These are phyloP conservation scores for Abrostola tripartita DNA, from an alignment of 2,888 invertebrate species.

Conservation along the genomic window DNA sequence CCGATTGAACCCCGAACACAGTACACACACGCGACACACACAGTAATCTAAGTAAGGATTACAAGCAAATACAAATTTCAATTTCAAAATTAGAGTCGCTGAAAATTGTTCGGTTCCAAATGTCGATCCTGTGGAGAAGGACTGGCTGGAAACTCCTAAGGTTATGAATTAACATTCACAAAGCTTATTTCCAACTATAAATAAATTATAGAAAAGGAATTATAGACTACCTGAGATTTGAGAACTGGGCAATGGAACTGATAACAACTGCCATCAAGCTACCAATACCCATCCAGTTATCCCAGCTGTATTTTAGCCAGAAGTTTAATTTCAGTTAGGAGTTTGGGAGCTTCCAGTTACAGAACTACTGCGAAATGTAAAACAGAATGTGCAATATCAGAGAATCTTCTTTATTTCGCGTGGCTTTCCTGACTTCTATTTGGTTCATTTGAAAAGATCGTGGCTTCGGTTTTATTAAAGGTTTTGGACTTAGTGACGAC, in stretches of 20 bases:
- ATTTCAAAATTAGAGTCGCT: too few relatives aligned
- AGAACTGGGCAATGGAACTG: too few relatives aligned
- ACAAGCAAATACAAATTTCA: too few relatives aligned
- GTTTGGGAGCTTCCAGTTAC: background rate
- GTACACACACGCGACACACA: too few relatives aligned
- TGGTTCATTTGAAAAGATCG: background rate
- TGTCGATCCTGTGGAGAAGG: too few relatives aligned
- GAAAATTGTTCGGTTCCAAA: too few relatives aligned
- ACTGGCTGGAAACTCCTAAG: too few relatives aligned
- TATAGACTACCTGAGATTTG: too few relatives aligned
- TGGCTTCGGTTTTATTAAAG: background rate
- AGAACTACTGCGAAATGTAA: slow-evolving; percentile 13
- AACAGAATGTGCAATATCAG: slow-evolving; percentile 9
- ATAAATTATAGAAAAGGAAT: too few relatives aligned
- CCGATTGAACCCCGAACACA: slow-evolving; percentile 27
- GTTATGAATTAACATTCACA: too few relatives aligned
- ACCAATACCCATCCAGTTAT: slow-evolving; percentile 17
- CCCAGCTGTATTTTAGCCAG: slow-evolving; percentile 21
- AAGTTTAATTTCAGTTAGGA: slow-evolving; percentile 18
- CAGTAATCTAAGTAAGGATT: too few relatives aligned
- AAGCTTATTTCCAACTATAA: too few relatives aligned
- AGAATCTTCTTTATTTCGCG: slow-evolving; percentile 2
- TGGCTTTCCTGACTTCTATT: background rate
- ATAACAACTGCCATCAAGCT: slow-evolving; percentile 30
- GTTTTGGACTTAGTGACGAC: background rate